Conservation (phyloP, 2,113 vertebrate species). For the human (Homo sapiens) region DNA sequence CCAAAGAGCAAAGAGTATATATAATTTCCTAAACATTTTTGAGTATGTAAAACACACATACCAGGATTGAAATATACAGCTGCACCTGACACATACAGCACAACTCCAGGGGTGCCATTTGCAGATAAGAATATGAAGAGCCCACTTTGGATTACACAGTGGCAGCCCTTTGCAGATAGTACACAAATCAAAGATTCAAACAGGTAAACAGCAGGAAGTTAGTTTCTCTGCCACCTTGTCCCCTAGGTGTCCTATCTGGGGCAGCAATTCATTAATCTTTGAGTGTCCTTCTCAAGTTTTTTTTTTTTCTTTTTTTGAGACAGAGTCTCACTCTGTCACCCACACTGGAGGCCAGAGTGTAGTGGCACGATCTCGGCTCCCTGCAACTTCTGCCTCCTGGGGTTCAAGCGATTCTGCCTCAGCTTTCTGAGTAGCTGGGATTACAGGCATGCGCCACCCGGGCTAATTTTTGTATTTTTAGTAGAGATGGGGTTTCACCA, state of each 20-base stretch:
- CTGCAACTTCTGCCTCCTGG: neutral
- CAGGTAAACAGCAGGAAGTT: neutral
- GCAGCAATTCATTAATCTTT: neutral
- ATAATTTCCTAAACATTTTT: conserved; percentile 8
- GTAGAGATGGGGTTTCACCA: neutral
- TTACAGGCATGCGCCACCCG: neutral
- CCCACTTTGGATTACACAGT: neutral
- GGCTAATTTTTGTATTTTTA: neutral
- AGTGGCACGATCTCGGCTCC: too few species aligned
- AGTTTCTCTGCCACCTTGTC: neutral
- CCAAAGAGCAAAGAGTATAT: neutral
- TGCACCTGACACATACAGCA: neutral
- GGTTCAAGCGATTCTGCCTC: neutral
- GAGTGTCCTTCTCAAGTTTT: neutral
- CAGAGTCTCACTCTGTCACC: neutral
- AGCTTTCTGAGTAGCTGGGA: neutral
- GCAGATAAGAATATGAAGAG: neutral
- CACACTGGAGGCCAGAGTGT: too few species aligned
- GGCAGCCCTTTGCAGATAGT: neutral
- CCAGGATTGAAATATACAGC: neutral
- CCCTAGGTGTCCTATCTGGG: neutral
- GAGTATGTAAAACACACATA: neutral
- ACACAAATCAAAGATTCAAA: neutral
- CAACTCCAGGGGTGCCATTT: neutral
- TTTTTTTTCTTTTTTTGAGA: too few species aligned